Percentiles rank a stretch among this genome's conserved stretches.
Evolutionary conservation across 2,888 invertebrate species (phyloP).

Genomic region (Aproaerema taeniolella): DNA sequence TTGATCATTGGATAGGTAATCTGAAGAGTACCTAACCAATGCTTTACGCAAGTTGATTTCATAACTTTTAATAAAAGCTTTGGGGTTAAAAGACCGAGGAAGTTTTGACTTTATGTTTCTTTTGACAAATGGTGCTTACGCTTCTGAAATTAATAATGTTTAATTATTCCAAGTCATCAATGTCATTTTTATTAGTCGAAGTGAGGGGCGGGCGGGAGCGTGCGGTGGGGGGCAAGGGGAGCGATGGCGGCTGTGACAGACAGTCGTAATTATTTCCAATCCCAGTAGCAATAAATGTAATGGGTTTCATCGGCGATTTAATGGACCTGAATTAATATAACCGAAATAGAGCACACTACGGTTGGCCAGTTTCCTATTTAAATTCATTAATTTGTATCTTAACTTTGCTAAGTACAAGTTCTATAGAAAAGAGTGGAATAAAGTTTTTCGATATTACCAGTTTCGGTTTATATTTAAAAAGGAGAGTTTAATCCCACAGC

Average conservation of each 20-base stretch:
- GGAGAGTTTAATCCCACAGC: too few species aligned
- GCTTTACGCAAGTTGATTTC: too few species aligned
- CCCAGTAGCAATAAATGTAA: constrained; percentile 28
- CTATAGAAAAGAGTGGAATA: too few species aligned
- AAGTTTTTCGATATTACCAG: too few species aligned
- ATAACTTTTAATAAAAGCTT: too few species aligned
- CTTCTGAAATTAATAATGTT: constrained; percentile 10
- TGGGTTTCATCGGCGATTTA: constrained; percentile 28
- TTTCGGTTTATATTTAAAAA: too few species aligned
- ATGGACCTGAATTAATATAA: constrained; percentile 20
- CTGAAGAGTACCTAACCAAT: too few species aligned
- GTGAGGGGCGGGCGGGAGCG: background rate
- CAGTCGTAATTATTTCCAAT: constrained; percentile 29
- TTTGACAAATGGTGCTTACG: background rate
- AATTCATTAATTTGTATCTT: too few species aligned
- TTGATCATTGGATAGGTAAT: too few species aligned
- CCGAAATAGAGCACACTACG: constrained; percentile 9
- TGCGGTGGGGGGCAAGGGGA: background rate
- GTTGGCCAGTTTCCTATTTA: too few species aligned
- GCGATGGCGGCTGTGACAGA: constrained; percentile 25
- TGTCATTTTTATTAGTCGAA: constrained; percentile 14
- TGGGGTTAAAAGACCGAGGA: too few species aligned
- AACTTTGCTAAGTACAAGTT: too few species aligned
- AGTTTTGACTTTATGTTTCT: constrained; percentile 4
- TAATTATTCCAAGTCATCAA: constrained; percentile 15